Evolutionary conservation across 2,797 vertebrate genomes (phyloP), one percentile per base, ranked within the genome.

Genomic region (Rhinophrynus dorsalis): DNA sequence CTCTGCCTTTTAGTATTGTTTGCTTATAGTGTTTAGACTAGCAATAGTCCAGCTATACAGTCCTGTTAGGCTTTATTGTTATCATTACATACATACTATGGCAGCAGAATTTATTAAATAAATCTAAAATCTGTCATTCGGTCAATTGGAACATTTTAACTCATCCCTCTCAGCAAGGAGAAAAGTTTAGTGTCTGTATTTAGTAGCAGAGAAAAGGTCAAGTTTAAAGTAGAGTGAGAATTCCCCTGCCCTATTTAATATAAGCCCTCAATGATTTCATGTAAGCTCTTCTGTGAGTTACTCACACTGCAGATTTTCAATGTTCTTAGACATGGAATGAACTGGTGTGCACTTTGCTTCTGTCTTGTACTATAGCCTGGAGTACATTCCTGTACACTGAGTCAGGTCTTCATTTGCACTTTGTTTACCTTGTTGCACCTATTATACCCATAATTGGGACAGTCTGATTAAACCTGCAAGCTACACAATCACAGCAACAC

Each of bases 321-420:
- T 50, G 23, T 51, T 51, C 60, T 72, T 62, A 51, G 56, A 71
- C 48, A 52, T 58, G 60, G 60, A 50, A 65, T 65, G 17, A 50
- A 30, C 32, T 38, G 6, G 5, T 15, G 27, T 20, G 44, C 51
- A 33, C 37, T 13, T 38, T 50, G n/a, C n/a, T n/a, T n/a, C n/a
- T n/a, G 51, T 30, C 60, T 33, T 32, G 5, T 65, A 66, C 61
- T 44, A 61, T 57, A 65, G 26, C n/a, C n/a, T 59, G 57, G 59
- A 50, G 68, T 72, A 51, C 7, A 61, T 68, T 33, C 57, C 56
- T 51, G 24, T 4, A 40, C 17, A 26, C 35, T 44, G 52, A 50
- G 52, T 65, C 60, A 72, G 58, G 48, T 11, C 18, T 61, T 38
- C 10, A 38, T 58, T 18, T 29, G 17, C 7, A 30, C 30, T 57